These are phyloP conservation scores for Chymomyza amoena DNA, from an alignment of 2,888 invertebrate species.

Conservation along the genomic window DNA sequence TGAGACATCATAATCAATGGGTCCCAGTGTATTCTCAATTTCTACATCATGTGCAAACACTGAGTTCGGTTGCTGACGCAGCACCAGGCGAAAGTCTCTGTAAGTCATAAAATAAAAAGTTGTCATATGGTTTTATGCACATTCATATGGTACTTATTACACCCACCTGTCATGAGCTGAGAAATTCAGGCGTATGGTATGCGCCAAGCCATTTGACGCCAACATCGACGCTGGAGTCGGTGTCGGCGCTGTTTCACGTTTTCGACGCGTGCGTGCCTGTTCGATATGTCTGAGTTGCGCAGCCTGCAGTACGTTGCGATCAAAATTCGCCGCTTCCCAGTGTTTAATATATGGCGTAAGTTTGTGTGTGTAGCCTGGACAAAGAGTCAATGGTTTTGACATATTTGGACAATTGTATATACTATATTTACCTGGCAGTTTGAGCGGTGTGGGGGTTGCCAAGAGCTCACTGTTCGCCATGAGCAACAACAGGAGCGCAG, in stretches of 20 bases:
- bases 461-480: constrained; percentile 76
- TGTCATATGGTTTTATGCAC: neutral
- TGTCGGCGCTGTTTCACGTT: constrained; percentile 71
- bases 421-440: constrained; percentile 75
- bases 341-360: constrained; percentile 88
- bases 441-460: constrained; percentile 77
- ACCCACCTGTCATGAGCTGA: constrained; percentile 79
- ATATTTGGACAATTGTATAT: neutral
- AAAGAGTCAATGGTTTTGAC: neutral
- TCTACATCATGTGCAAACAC: constrained; percentile 88
- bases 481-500: constrained; percentile 77
- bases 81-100: constrained; percentile 88
- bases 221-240: neutral
- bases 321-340: constrained; percentile 89
- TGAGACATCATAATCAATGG: constrained; percentile 85
- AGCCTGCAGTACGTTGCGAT: constrained; percentile 79
- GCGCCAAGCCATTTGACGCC: constrained; percentile 70
- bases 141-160: neutral
- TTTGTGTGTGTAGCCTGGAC: constrained; percentile 81
- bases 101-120: neutral
- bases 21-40: constrained; percentile 86
- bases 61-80: constrained; percentile 85
- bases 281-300: constrained; percentile 78
- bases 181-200: constrained; percentile 78
- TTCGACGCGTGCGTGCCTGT: constrained; percentile 76